Percentiles rank a stretch among this genome's conserved stretches.
Conservation (phyloP, 2,113 vertebrate genomes). For the Gulo gulo region DNA sequence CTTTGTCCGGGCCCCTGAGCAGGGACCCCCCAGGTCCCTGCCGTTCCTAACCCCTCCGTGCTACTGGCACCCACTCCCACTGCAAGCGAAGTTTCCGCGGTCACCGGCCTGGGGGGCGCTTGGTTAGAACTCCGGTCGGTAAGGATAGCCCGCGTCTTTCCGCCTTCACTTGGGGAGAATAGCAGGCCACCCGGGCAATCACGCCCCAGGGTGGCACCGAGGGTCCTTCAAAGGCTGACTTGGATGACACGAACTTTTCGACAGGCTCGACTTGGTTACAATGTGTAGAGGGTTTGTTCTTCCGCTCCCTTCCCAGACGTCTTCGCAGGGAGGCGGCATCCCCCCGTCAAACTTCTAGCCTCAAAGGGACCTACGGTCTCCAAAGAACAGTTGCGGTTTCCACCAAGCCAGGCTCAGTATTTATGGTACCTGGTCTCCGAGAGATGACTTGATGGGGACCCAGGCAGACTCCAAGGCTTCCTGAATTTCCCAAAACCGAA, state of each 20-base stretch:
- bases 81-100: neutral
- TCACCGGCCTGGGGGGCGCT: neutral
- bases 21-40: neutral
- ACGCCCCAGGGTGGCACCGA: neutral
- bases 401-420: neutral
- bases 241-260: neutral
- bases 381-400: neutral
- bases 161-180: neutral
- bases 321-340: neutral
- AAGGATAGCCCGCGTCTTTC: neutral
- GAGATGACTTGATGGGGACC: neutral
- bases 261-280: neutral
- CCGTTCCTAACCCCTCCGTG: neutral
- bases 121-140: neutral
- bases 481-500: neutral
- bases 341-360: neutral
- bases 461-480: neutral
- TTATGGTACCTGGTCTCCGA: neutral
- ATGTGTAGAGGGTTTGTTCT: neutral
- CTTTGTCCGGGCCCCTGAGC: neutral
- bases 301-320: neutral
- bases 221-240: neutral
- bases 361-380: neutral
- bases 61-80: neutral
- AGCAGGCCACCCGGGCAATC: neutral